Base-by-base conservation (phyloP, 2,113 vertebrate species). In the Pygoscelis antarcticus region DNA sequence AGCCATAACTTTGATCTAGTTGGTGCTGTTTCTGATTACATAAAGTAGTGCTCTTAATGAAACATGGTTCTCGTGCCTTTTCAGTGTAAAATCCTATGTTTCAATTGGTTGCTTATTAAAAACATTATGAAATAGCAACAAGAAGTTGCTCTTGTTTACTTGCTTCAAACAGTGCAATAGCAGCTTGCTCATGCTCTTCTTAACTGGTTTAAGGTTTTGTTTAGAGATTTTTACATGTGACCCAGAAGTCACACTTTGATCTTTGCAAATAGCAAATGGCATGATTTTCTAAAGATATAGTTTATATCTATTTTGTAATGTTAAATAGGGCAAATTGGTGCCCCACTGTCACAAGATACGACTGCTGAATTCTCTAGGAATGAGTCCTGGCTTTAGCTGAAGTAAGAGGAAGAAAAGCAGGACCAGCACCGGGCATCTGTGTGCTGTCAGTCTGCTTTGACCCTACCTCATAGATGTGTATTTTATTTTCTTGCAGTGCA, bases 281-380 rank as follows among this genome's bases (percentile, higher is more conserved):
- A 87, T 2, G 5, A 42, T 90, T 93, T 91, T 70, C 42, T 62
- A 83, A 83, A 95, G n/a, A 34, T 49, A 68, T 27, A 91, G 64
- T 65, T 91, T 69, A 30, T 49, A 27, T 85, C 49, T 97, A 49
- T 96, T 96, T 93, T 94, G 86, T 92, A 85, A 85, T 70, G 38
- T 85, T 64, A 95, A 89, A 76, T 38, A 60, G 74, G 57, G 57
- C 49, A 89, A 79, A 49, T 46, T 1, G 6, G 22, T 89, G 75
- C 19, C 71, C 27, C 52, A 10, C 0, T 65, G 70, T 70, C 75
- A 85, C 38, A 79, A 87, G 70, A 74, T 20, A 44, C 1, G 11
- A 55, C 80, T 94, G 44, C n/a, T 85, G 84, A 93, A 79, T 94
- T 90, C 38, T 65, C 49, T 46, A 30, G 58, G 70, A 58, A 32